Base-by-base conservation (phyloP, 2,888 invertebrate genomes). In the Tetheella fluctuosa region DNA sequence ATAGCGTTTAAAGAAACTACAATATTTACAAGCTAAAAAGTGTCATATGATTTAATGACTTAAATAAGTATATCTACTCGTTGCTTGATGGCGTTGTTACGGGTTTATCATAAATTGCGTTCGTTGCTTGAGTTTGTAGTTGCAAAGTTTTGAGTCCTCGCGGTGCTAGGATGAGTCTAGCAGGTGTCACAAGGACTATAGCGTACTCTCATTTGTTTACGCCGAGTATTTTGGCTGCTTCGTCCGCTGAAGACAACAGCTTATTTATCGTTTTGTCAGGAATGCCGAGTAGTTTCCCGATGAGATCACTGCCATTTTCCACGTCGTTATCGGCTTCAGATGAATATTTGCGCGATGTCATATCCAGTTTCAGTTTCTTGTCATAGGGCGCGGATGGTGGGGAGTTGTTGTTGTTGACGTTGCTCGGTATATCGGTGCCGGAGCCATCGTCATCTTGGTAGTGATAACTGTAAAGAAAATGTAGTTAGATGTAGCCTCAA, bases 241-340 rank as follows among this genome's bases (percentile, higher is more conserved):
- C 97, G 34, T 97, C 96, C 0, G 96, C 95, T 1, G 97, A 97
- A 3, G 96, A 95, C 37, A 98, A 94, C 68, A 97, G 94, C 86
- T 96, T 96, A 80, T 98, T 98, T 59, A 98, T 96, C 64, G 96
- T 96, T 71, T 96, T 95, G 84, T 97, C 98, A 52, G 96, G 95
- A 64, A 98, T 97, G 0, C 98, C 98, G 20, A 98, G 91, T 1
- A 98, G 94, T 86, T 98, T 98, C 12, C 98, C 97, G 72, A 98
- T 97, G 61, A 98, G 94, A 84, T 98, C 97, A 64, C 95, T 94
- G 58, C 94, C 94, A 54, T 94, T 94, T 77, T 94, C 95, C 0
- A 93, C 92, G 67, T 94, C 85, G 78, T 94, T 92, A 68, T 94
- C 90, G 1, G 84, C 75, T 70, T 94, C 90, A 3, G 91, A 90